Conservation (phyloP, 2,888 invertebrate genomes). For the Leptinotarsa peninsularis region DNA sequence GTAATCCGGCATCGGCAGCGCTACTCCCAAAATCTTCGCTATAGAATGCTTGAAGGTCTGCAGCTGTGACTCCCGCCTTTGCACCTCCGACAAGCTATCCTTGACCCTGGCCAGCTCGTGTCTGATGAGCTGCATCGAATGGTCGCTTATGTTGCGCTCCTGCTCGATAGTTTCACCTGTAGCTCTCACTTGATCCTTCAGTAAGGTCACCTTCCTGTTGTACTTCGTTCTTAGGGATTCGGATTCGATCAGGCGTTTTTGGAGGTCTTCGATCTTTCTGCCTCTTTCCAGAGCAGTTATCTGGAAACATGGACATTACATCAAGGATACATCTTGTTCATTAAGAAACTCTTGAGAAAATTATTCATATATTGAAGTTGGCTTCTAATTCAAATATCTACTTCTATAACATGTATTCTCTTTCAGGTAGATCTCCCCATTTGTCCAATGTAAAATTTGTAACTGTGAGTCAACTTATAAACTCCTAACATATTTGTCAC, state of each 20-base stretch:
- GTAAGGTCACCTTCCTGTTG: conserved; percentile 76
- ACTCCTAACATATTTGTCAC: too few species aligned
- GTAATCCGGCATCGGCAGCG: conserved; percentile 70
- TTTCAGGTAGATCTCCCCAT: too few species aligned
- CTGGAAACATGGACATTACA: conserved; percentile 64
- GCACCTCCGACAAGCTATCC: conserved; percentile 79
- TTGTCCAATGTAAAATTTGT: too few species aligned
- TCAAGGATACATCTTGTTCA: neutral
- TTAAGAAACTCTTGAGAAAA: neutral
- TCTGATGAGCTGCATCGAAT: conserved; percentile 77
- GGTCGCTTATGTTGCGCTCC: conserved; percentile 77
- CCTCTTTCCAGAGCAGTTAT: conserved; percentile 86
- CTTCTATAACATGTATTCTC: too few species aligned
- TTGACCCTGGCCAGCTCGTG: conserved; percentile 83
- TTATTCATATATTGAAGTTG: too few species aligned
- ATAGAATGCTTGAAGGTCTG: conserved; percentile 77
- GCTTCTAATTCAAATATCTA: too few species aligned
- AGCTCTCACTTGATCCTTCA: conserved; percentile 79
- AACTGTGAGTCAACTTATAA: too few species aligned
- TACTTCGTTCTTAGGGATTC: conserved; percentile 82
- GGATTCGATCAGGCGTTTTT: conserved; percentile 83
- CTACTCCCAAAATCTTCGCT: conserved; percentile 70
- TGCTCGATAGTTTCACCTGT: conserved; percentile 78
- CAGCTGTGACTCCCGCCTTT: conserved; percentile 81
- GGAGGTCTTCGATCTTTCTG: conserved; percentile 85